These are phyloP conservation scores for Diplodus sargus DNA, from an alignment of 2,797 vertebrate genomes.

Conservation along the genomic window DNA sequence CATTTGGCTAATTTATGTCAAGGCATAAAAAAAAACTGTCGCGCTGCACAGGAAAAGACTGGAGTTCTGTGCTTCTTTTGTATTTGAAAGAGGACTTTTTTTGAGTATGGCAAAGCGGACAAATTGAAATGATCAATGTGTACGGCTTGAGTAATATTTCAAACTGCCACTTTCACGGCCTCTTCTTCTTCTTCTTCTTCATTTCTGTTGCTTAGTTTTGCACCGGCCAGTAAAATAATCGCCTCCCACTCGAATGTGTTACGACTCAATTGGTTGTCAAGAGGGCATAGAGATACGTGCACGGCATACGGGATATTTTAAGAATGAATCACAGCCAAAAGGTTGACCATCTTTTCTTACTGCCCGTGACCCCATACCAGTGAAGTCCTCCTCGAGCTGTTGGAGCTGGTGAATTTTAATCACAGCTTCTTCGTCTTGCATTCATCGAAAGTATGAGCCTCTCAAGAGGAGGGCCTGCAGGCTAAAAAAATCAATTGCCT, in stretches of 20 bases:
- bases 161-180: not conserved
- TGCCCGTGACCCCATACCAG: not conserved
- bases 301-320: not conserved
- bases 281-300: not conserved
- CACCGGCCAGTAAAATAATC: not conserved
- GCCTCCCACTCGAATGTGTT: not conserved
- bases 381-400: not conserved
- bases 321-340: not conserved
- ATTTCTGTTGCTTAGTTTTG: not conserved
- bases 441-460: not conserved
- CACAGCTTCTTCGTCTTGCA: not conserved
- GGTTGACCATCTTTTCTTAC: not conserved
- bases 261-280: not conserved
- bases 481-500: not conserved
- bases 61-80: not conserved
- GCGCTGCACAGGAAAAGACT: slow-evolving; percentile 1
- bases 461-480: not conserved
- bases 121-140: not conserved
- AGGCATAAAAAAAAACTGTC: slow-evolving; percentile 4
- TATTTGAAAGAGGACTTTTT: not conserved
- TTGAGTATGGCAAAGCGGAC: no score
- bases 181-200: no score
- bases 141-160: not conserved
- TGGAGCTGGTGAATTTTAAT: not conserved
- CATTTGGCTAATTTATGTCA: slow-evolving; percentile 44